phyloP scores from a whole-genome alignment of 2,888 invertebrate species.

The Rhopalosiphum nymphaeae region DNA sequence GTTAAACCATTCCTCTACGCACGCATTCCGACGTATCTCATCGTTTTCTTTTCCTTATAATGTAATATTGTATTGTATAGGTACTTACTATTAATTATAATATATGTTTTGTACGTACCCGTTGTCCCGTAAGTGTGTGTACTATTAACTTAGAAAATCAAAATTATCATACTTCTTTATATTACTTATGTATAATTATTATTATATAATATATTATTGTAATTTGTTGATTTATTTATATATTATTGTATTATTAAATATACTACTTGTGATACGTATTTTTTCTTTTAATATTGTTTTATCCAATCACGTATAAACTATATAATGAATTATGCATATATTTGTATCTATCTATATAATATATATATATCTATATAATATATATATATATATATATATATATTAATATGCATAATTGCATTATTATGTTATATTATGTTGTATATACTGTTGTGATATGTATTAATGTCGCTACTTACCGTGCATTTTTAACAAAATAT shows the following conservation, averaged over 20 bases:
- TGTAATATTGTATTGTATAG: not conserved
- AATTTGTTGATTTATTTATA: slow-evolving; percentile 51
- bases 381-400: not conserved
- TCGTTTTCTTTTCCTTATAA: slow-evolving; percentile 19
- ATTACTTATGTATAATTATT: not conserved
- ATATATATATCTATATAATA: not conserved
- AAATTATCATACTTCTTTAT: slow-evolving; percentile 37
- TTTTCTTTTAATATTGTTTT: not conserved
- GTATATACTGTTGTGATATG: not conserved
- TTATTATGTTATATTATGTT: not conserved
- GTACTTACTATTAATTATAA: not conserved
- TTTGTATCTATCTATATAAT: too few relatives aligned
- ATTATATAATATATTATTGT: not conserved
- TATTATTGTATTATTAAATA: slow-evolving; percentile 21
- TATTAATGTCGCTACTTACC: not conserved
- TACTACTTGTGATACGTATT: slow-evolving; percentile 44
- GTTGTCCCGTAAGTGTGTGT: not conserved
- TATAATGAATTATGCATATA: not conserved
- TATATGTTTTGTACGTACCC: not conserved
- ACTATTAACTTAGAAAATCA: slow-evolving; percentile 41
- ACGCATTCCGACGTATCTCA: slow-evolving; percentile 14
- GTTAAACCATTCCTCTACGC: not conserved
- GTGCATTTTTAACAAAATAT: not conserved
- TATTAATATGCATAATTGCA: not conserved
- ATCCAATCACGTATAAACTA: not conserved